Evolutionary conservation across 2,888 invertebrate genomes (phyloP).

Genomic region (Galeruca laticollis): DNA sequence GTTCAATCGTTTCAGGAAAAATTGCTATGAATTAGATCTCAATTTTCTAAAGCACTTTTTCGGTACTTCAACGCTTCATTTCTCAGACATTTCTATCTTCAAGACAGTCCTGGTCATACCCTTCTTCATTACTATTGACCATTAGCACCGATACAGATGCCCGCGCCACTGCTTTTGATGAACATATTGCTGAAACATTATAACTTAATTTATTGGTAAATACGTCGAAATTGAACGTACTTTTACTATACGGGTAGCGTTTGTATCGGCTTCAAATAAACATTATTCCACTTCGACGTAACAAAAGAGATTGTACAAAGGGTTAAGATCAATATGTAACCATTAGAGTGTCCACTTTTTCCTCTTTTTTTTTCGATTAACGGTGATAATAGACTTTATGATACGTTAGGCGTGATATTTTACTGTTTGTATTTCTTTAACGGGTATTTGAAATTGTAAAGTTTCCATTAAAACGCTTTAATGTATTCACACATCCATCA

Average conservation of each 20-base stretch:
- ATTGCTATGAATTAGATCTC: no score
- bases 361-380: neutral
- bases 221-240: slow-evolving; percentile 11
- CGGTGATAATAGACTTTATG: neutral
- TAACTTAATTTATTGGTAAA: slow-evolving; percentile 41
- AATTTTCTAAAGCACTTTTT: no score
- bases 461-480: neutral
- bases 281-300: neutral
- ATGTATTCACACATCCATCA: neutral
- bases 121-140: no score
- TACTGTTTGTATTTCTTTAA: neutral
- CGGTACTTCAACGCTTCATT: no score
- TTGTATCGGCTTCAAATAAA: neutral
- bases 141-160: no score
- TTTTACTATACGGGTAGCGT: slow-evolving; percentile 7
- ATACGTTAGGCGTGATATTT: neutral
- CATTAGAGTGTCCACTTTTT: slow-evolving; percentile 11
- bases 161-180: neutral
- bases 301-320: neutral
- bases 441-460: neutral
- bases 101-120: no score
- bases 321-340: slow-evolving; percentile 10
- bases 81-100: no score
- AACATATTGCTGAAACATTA: slow-evolving; percentile 26
- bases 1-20: no score